phyloP scores from a whole-genome alignment of 1,140 invertebrate genomes.

The Episyrphus balteatus region DNA sequence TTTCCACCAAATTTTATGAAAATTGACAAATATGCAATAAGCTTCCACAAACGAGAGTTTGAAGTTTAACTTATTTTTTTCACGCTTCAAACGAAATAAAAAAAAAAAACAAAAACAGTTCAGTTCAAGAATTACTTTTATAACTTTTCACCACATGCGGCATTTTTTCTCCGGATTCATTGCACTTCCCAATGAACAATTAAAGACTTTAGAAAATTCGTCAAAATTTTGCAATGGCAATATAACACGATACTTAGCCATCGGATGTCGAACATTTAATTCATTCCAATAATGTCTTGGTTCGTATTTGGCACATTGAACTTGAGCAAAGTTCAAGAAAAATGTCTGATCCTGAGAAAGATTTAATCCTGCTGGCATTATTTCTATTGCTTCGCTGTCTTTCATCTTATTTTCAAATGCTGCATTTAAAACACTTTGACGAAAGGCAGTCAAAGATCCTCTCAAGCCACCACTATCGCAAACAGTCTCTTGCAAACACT shows the following conservation, averaged over 20 bases:
- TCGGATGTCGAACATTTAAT: background rate
- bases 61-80: too few species aligned
- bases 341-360: constrained; percentile 78
- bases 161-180: too few species aligned
- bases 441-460: constrained; percentile 76
- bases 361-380: constrained; percentile 63
- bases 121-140: too few species aligned
- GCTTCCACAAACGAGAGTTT: too few species aligned
- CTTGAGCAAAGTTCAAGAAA: constrained; percentile 82
- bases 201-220: too few species aligned
- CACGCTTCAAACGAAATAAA: too few species aligned
- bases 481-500: constrained; percentile 57
- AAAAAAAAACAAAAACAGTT: too few species aligned
- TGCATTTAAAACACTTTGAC: constrained; percentile 17
- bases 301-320: constrained; percentile 5
- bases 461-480: constrained; percentile 80
- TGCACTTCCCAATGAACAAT: too few species aligned
- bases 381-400: constrained; percentile 17
- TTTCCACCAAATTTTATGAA: too few species aligned
- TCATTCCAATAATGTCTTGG: background rate
- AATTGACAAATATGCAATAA: too few species aligned
- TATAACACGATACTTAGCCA: background rate
- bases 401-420: constrained; percentile 36
- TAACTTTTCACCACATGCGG: too few species aligned
- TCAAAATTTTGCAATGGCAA: too few species aligned